A percentile compares a stretch with the other conserved stretches of the same genome.
Conservation (phyloP, 2,888 invertebrate species). For the Spodoptera littoralis region DNA sequence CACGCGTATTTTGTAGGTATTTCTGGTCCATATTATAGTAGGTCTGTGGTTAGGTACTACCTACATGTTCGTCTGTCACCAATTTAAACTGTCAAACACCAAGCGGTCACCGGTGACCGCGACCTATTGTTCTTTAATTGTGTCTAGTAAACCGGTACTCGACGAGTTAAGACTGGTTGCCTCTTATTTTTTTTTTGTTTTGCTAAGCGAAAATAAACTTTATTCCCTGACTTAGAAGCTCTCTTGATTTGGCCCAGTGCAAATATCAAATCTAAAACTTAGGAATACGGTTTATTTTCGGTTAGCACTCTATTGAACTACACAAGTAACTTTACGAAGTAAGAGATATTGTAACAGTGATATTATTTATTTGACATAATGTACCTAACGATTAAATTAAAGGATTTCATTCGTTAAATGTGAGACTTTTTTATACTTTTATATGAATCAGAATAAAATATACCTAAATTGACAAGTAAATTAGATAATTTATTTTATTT, state of each 20-base stretch:
- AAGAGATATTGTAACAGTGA: conserved; percentile 31
- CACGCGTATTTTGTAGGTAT: too few relatives aligned
- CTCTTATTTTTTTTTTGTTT: background rate
- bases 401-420: conserved; percentile 23
- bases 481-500: conserved; percentile 40
- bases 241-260: background rate
- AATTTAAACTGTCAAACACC: too few relatives aligned
- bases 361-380: conserved; percentile 45
- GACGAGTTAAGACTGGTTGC: too few relatives aligned
- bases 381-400: background rate
- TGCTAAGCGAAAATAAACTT: conserved; percentile 17
- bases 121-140: too few relatives aligned
- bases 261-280: background rate
- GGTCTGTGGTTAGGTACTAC: too few relatives aligned
- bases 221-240: background rate
- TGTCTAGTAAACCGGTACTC: too few relatives aligned
- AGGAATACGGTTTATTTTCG: conserved; percentile 15
- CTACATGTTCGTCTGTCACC: too few relatives aligned
- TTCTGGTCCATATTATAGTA: too few relatives aligned
- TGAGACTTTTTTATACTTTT: conserved; percentile 54
- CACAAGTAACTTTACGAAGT: conserved; percentile 6
- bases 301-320: background rate
- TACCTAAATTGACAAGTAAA: conserved; percentile 24
- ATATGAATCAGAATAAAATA: conserved; percentile 52
- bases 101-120: too few relatives aligned